Percentiles rank a stretch among this genome's conserved stretches.
These are phyloP conservation scores for Microcebus ravelobensis DNA, from an alignment of 2,113 vertebrate species.

Conservation along the genomic window DNA sequence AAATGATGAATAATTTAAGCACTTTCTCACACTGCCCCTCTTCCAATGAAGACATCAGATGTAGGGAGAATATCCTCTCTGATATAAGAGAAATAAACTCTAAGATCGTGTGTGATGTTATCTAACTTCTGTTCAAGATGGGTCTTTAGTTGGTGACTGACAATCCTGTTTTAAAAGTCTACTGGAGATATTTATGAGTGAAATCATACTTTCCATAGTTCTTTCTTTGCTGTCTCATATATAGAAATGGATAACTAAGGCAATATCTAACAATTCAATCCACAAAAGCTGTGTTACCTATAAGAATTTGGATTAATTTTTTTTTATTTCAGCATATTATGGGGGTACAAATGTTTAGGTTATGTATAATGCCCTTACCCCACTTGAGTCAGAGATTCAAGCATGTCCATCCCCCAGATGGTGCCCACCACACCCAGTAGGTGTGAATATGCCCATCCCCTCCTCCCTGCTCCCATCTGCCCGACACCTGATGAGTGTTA, in stretches of 20 bases:
- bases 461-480: no score
- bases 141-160: background rate
- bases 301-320: background rate
- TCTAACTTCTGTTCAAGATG: constrained; percentile 43
- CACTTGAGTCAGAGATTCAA: no score
- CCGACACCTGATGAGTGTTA: no score
- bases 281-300: constrained; percentile 14
- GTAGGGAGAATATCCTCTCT: background rate
- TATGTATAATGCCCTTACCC: no score
- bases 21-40: background rate
- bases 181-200: constrained; percentile 14
- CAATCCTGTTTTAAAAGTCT: constrained; percentile 37
- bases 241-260: constrained; percentile 43
- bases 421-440: no score
- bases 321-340: no score
- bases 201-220: background rate
- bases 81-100: constrained; percentile 3
- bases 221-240: background rate
- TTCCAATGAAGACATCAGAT: constrained; percentile 24
- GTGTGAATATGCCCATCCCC: no score
- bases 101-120: constrained; percentile 16
- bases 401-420: no score
- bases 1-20: constrained; percentile 17
- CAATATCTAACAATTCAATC: constrained; percentile 37
- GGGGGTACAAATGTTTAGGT: no score